phyloP scores from a whole-genome alignment of 2,797 vertebrate species.

The Epinephelus coioides region DNA sequence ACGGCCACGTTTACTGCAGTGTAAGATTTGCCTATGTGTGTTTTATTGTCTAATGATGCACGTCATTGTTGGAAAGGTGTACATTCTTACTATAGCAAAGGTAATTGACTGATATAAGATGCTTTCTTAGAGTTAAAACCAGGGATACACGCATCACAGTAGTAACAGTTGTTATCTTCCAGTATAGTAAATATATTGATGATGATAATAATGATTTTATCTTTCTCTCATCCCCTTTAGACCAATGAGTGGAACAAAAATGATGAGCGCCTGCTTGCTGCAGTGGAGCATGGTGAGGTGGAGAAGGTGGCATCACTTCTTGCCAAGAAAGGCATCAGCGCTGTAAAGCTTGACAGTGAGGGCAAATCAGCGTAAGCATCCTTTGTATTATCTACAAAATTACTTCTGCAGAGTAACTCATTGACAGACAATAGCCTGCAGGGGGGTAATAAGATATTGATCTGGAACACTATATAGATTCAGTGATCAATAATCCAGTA shows the following conservation, averaged over 20 bases:
- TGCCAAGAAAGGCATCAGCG: constrained; percentile 94
- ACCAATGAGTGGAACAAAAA: constrained; percentile 98
- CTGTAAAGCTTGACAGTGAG: constrained; percentile 94
- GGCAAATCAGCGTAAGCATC: constrained; percentile 96
- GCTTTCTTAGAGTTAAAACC: constrained; percentile 7
- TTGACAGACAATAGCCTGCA: constrained; percentile 10
- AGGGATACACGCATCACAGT: background rate
- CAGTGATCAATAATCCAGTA: too few relatives aligned
- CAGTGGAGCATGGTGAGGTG: constrained; percentile 94
- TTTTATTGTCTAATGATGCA: constrained; percentile 23
- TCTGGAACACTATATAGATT: too few relatives aligned
- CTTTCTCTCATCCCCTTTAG: constrained; percentile 72
- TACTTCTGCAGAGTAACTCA: background rate
- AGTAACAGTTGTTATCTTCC: background rate
- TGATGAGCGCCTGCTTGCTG: constrained; percentile 95
- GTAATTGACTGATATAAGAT: background rate
- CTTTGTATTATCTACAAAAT: background rate
- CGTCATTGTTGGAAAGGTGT: constrained; percentile 15
- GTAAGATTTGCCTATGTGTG: constrained; percentile 18
- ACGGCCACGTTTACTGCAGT: constrained; percentile 32
- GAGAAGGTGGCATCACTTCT: constrained; percentile 95
- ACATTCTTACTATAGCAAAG: constrained; percentile 8
- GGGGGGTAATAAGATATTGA: too few relatives aligned
- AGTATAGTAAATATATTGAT: background rate
- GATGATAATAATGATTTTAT: background rate